Conservation (phyloP, 2,797 vertebrate species). For the Tadarida brasiliensis region DNA sequence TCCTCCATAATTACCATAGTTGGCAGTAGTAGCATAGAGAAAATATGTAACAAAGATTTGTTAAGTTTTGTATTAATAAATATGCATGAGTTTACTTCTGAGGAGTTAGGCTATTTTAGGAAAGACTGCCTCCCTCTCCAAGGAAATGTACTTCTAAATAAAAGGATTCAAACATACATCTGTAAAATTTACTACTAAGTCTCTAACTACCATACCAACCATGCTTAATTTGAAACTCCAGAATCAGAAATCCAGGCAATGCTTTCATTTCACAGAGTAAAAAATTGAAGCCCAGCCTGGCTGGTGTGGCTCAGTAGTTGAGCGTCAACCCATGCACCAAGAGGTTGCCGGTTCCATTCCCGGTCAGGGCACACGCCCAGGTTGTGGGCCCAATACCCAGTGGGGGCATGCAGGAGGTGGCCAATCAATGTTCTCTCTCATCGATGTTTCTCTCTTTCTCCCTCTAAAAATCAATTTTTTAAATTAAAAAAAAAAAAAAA, state of each 20-base stretch:
- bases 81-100: constrained; percentile 18
- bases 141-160: constrained; percentile 50
- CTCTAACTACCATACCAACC: not conserved
- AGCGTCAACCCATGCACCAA: too few species aligned
- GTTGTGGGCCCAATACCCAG: too few species aligned
- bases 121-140: not conserved
- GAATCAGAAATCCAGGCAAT: constrained; percentile 14
- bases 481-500: not conserved
- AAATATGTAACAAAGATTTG: not conserved
- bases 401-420: too few species aligned
- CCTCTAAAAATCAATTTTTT: too few species aligned
- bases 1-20: not conserved
- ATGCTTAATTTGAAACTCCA: constrained; percentile 31
- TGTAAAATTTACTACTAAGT: not conserved
- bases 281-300: not conserved
- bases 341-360: too few species aligned
- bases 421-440: too few species aligned
- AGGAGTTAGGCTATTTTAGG: constrained; percentile 12
- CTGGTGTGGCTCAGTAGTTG: too few species aligned
- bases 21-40: not conserved
- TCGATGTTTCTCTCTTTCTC: too few species aligned
- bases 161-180: constrained; percentile 28
- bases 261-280: not conserved
- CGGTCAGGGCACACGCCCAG: too few species aligned
- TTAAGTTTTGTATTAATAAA: not conserved